These are phyloP conservation scores for Marcusenius ussheri DNA, from an alignment of 2,113 vertebrate genomes.

Conservation along the genomic window DNA sequence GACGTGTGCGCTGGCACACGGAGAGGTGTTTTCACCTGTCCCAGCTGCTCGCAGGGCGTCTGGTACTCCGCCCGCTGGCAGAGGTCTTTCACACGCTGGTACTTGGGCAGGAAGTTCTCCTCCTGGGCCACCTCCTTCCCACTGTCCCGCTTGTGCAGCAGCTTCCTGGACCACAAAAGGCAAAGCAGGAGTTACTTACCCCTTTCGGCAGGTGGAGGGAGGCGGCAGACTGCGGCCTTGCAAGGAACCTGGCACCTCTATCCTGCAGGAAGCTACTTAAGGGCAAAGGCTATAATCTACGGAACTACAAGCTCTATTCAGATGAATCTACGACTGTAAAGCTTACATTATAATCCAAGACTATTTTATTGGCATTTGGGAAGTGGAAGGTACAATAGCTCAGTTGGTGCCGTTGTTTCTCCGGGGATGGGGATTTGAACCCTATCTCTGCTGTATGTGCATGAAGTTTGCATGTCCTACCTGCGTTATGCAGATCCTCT, in stretches of 20 bases:
- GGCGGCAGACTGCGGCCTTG: not conserved
- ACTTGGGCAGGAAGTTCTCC: constrained; percentile 90
- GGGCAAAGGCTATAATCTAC: not conserved
- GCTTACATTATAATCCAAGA: not conserved
- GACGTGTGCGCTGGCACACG: not conserved
- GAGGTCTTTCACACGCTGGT: constrained; percentile 88
- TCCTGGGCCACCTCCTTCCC: constrained; percentile 77
- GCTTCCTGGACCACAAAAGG: constrained; percentile 61
- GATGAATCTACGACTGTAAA: not conserved
- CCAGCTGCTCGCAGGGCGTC: constrained; percentile 85
- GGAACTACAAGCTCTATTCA: not conserved
- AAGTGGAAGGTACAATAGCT: not conserved
- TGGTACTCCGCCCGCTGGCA: constrained; percentile 89
- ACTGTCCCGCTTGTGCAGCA: constrained; percentile 77
- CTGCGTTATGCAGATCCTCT: not conserved
- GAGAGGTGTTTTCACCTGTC: constrained; percentile 68
- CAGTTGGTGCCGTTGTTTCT: not conserved
- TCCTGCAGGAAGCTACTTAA: not conserved
- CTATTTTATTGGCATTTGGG: not conserved
- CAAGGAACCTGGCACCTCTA: not conserved
- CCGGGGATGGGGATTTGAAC: not conserved
- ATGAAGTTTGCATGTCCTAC: not conserved
- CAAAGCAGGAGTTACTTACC: not conserved
- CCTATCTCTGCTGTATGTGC: not conserved
- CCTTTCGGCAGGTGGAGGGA: not conserved